Evolutionary conservation across 1,140 invertebrate species (phyloP), one percentile per base, ranked within the genome.

Genomic region (Calosoma granatense): DNA sequence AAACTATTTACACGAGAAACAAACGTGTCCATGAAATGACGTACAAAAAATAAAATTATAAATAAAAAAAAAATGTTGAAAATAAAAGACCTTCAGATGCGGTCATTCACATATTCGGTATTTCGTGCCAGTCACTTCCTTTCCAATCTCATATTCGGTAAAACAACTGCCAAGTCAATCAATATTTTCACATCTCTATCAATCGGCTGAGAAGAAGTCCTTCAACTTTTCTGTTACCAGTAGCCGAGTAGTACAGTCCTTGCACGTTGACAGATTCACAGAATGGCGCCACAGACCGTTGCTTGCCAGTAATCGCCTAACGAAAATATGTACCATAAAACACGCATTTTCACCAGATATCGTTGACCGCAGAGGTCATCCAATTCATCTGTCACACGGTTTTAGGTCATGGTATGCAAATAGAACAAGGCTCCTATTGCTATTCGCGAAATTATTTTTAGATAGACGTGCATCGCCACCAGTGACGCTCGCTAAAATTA

Each of bases 21-120:
- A 11, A 21, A 55, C 56, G 47, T 20, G 26, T 51, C 36, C 19
- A 56, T 56, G 22, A 51, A 51, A 51, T 51, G 17, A 51, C 15
- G 15, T 51, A 51, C 6, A 51, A 51, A 20, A 17, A 20, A 15
- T 4, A 9, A 51, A 51, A 30, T 30, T 4, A 30, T n/a, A n/a
- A n/a, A n/a, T n/a, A n/a, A n/a, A 30, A 30, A 30, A n/a, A 6
- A 6, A 6, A 6, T 30, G 4, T 30, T 30, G 4, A 30, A 4
- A 30, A 30, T 6, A 30, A 30, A 30, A 4, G 14, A 14, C 26
- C 26, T 30, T 30, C 26, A 30, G 4, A 6, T 30, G 26, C 26
- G 26, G 26, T 30, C 26, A 30, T 30, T 30, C 26, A 30, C 26
- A 6, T 30, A 14, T n/a, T n/a, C 26, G 4, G 14, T 30, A 6